Evolutionary conservation across 2,113 vertebrate genomes (phyloP), one percentile per base, ranked within the genome.

Genomic region (Phylloscopus trochilus): DNA sequence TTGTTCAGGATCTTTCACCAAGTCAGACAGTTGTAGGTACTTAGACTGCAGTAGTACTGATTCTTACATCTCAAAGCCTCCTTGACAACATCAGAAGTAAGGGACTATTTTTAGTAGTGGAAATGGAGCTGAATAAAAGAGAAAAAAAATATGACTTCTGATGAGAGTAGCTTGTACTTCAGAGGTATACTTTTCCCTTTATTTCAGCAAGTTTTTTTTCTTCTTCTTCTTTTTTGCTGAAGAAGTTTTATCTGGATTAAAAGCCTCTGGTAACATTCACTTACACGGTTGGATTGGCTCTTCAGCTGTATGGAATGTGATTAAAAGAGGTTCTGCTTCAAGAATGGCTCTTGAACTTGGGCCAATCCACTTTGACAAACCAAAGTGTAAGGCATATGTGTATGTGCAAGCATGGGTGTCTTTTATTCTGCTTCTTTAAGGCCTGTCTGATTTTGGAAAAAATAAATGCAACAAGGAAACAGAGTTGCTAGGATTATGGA

Each of bases 341-440:
- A 91, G 83, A 95, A 93, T 22, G n/a, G 9, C 77, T 89, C 77
- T 96, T 97, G 96, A 96, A 95, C 81, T 66, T 88, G 24, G 52
- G 62, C 52, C 70, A 87, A 90, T 87, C 68, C 44, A 83, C 64
- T 86, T 39, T 60, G 37, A 67, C 19, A 94, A 95, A 93, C 52
- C 23, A 70, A 46, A 91, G 26, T 44, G 76, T 2, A 15, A 72
- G 23, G 6, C 41, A 74, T 83, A 72, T 75, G 19, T 70, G 41
- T 66, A 72, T 63, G 56, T 77, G 69, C 18, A 49, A 92, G 60
- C 17, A 53, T 69, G 22, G 80, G 37, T 64, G 30, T 73, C 73
- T 90, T 87, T 89, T 93, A 66, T 93, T 76, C 52, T 83, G 13
- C 27, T 93, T 87, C 75, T 87, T 90, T 90, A 66, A 92, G 37